A percentile compares a stretch with the other conserved stretches of the same genome.
Evolutionary conservation across 2,113 vertebrate genomes (phyloP).

Genomic region (Myrmophylax atrothorax): DNA sequence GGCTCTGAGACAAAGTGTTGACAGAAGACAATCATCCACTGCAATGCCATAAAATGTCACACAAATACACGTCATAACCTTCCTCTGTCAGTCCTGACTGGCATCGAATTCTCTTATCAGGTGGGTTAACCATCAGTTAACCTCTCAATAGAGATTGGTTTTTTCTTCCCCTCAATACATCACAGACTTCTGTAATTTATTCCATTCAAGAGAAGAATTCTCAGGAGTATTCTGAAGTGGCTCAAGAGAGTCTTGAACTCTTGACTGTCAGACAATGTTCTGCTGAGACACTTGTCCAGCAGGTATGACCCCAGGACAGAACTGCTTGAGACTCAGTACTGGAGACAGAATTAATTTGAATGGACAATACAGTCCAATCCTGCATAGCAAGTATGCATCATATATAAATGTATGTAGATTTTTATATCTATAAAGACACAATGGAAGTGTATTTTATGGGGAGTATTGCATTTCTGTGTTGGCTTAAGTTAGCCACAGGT

Average conservation of each 20-base stretch:
- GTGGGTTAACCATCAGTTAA: background rate
- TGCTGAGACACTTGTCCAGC: background rate
- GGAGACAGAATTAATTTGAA: background rate
- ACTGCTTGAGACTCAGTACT: background rate
- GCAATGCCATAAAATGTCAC: background rate
- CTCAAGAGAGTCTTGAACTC: background rate
- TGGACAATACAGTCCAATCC: background rate
- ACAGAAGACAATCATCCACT: background rate
- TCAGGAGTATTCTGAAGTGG: background rate
- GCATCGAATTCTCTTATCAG: background rate
- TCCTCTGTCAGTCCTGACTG: background rate
- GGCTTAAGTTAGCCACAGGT: background rate
- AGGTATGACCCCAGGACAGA: background rate
- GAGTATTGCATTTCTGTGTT: background rate
- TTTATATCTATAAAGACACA: background rate
- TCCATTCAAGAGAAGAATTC: background rate
- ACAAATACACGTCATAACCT: background rate
- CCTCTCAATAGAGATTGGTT: background rate
- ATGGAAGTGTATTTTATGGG: background rate
- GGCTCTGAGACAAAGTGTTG: background rate
- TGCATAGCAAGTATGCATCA: background rate
- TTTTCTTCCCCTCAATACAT: background rate
- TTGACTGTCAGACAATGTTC: background rate
- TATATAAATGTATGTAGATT: too few relatives aligned
- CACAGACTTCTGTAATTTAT: background rate